These are phyloP conservation scores for Clamator glandarius DNA, from an alignment of 2,797 vertebrate genomes.

Conservation along the genomic window DNA sequence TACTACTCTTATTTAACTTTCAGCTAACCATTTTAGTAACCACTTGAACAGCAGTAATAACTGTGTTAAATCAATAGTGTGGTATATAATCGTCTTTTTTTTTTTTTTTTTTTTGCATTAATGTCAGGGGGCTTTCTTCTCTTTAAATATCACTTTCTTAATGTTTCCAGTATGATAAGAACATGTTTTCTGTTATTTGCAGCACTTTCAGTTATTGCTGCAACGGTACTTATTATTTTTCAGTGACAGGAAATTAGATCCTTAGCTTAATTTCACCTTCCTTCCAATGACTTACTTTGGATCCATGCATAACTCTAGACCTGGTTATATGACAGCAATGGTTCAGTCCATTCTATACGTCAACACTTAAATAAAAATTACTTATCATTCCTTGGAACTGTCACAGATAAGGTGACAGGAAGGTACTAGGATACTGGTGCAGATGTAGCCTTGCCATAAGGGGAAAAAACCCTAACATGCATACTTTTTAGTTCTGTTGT, in stretches of 20 bases:
- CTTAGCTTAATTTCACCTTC: not conserved
- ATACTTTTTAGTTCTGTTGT: not conserved
- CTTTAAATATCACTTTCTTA: not conserved
- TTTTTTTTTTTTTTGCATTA: constrained; percentile 21
- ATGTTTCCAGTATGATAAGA: not conserved
- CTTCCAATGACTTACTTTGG: not conserved
- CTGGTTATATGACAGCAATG: not conserved
- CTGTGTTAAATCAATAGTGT: not conserved
- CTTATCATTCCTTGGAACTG: not conserved
- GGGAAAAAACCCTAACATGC: not conserved
- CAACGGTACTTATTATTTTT: not conserved
- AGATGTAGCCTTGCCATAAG: not conserved
- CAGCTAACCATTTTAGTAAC: constrained; percentile 20
- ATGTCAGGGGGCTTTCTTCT: constrained; percentile 4
- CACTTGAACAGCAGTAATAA: constrained; percentile 5
- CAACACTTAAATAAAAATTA: not conserved
- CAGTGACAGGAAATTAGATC: not conserved
- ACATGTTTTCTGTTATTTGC: not conserved
- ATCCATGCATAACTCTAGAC: not conserved
- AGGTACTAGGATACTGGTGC: not conserved
- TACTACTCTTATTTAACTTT: constrained; percentile 48
- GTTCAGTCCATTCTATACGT: not conserved
- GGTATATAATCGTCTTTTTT: not conserved
- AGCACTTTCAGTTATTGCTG: not conserved
- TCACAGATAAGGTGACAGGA: not conserved